Conservation (phyloP, 2,113 vertebrate genomes). For the Hemiscyllium ocellatum region DNA sequence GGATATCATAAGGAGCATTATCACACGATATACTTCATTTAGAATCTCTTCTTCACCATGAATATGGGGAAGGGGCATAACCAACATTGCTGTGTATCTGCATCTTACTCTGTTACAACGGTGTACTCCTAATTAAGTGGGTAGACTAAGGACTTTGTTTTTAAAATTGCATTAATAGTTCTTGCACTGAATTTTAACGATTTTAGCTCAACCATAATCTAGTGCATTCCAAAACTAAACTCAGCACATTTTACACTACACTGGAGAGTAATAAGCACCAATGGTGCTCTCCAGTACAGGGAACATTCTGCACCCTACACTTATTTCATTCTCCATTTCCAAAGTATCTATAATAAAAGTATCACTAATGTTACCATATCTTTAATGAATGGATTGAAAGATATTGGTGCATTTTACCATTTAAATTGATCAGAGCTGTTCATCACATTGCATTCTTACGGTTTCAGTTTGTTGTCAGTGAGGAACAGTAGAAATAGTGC, state of each 20-base stretch:
- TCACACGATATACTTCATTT: neutral
- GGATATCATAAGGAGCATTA: neutral
- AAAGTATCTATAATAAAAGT: neutral
- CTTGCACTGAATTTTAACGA: neutral
- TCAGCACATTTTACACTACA: neutral
- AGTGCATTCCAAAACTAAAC: neutral
- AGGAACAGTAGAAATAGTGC: neutral
- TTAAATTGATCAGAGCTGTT: neutral
- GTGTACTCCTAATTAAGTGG: neutral
- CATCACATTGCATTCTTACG: neutral
- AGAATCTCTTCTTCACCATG: neutral
- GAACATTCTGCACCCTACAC: neutral
- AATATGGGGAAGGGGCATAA: neutral
- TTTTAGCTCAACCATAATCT: constrained; percentile 1
- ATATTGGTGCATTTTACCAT: neutral
- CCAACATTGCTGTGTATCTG: neutral
- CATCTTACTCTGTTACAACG: neutral
- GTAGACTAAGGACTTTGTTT: too few relatives aligned
- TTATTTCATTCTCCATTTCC: neutral
- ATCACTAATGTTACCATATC: neutral
- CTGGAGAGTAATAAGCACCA: too few relatives aligned
- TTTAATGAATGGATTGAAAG: neutral
- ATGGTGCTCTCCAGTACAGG: neutral
- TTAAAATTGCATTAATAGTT: neutral
- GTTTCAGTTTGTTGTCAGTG: neutral